Percentiles rank a stretch among this genome's conserved stretches.
Conservation (phyloP, 2,113 vertebrate species). For the Hemiscyllium ocellatum region DNA sequence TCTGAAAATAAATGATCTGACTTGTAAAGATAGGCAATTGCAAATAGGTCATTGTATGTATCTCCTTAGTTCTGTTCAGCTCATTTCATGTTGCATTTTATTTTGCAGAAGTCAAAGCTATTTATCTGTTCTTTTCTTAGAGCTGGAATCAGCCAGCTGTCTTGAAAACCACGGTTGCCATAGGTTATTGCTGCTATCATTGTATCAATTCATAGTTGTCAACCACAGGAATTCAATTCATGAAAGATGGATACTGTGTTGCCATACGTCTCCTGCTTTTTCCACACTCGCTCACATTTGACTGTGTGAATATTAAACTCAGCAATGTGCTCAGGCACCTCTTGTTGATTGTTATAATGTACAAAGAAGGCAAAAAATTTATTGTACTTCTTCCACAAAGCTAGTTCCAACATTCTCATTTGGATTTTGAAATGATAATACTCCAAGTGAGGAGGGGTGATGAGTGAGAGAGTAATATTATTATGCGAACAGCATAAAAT, state of each 20-base stretch:
- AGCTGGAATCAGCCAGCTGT: not conserved
- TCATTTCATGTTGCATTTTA: not conserved
- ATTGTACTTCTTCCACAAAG: not conserved
- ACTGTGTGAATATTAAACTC: not conserved
- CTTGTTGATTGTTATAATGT: not conserved
- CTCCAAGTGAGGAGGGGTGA: not conserved
- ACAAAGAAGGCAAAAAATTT: not conserved
- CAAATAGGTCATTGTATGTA: not conserved
- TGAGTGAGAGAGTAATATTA: not conserved
- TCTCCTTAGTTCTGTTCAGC: not conserved
- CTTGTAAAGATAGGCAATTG: not conserved
- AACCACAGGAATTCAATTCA: not conserved
- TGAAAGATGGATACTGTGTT: not conserved
- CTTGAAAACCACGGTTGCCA: not conserved
- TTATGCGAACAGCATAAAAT: not conserved
- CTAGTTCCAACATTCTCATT: not conserved
- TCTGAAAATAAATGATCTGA: not conserved
- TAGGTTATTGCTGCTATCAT: not conserved
- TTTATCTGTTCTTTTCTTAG: not conserved
- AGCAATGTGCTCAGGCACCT: not conserved
- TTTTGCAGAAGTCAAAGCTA: not conserved
- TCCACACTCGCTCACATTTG: not conserved
- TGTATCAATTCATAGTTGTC: not conserved
- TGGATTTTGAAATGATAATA: not conserved
- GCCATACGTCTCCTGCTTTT: not conserved